Conservation (phyloP, 2,113 vertebrate genomes). For the Oreochromis spilurus region DNA sequence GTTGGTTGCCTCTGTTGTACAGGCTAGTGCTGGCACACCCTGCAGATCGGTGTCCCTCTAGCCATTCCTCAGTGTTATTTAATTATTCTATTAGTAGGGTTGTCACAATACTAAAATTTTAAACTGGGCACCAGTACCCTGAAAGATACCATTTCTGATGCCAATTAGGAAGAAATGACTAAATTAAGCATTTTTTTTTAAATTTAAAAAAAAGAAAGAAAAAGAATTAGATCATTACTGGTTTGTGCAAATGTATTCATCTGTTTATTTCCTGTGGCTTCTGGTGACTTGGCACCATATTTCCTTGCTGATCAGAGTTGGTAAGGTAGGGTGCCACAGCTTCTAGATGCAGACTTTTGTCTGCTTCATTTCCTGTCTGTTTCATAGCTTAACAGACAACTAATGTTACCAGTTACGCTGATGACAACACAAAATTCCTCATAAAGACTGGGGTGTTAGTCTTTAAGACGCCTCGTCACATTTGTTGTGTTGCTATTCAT, state of each 20-base stretch:
- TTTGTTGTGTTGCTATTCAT: not conserved
- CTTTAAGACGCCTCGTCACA: not conserved
- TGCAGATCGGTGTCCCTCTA: not conserved
- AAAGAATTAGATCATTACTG: not conserved
- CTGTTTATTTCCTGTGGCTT: not conserved
- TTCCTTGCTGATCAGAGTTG: not conserved
- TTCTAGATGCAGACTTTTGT: not conserved
- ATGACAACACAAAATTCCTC: not conserved
- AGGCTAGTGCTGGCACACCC: not conserved
- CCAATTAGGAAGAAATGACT: not conserved
- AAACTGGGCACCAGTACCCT: not conserved
- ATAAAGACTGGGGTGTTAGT: not conserved
- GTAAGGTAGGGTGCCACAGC: not conserved
- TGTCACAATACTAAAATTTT: not conserved
- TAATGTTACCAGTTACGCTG: not conserved
- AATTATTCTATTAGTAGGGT: not conserved
- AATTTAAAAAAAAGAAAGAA: too few relatives aligned
- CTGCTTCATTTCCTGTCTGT: not conserved
- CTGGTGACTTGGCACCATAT: not conserved
- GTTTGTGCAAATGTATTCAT: not conserved
- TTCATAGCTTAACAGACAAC: not conserved
- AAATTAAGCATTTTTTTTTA: not conserved
- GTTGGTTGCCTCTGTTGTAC: not conserved
- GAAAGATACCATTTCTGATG: not conserved
- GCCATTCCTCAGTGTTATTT: not conserved